Evolutionary conservation across 2,888 invertebrate species (phyloP).

Genomic region (Eulithis prunata): DNA sequence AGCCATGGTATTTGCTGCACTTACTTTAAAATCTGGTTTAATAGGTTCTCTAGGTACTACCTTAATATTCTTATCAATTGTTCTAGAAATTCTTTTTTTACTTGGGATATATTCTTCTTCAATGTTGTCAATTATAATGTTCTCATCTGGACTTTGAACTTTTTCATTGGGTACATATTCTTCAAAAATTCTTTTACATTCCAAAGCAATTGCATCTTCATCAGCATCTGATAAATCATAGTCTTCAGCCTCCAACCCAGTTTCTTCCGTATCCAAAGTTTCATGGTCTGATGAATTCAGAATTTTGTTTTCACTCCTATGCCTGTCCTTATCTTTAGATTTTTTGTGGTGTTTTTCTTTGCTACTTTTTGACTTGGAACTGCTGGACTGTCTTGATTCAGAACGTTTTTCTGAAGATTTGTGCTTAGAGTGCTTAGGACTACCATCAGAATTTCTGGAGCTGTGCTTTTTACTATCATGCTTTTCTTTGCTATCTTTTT

Average conservation of each 20-base stretch:
- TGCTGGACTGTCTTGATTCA: constrained; percentile 54
- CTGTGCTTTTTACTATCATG: constrained; percentile 55
- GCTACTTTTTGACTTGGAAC: constrained; percentile 51
- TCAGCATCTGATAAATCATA: constrained; percentile 83
- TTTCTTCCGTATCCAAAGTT: constrained; percentile 45
- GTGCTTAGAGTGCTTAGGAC: constrained; percentile 48
- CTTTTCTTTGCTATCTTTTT: constrained; percentile 60
- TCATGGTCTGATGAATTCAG: constrained; percentile 58
- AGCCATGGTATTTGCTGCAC: constrained; percentile 83
- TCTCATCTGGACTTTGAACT: constrained; percentile 55
- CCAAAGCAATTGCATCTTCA: constrained; percentile 89
- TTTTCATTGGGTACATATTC: constrained; percentile 86
- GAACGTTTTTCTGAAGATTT: constrained; percentile 51
- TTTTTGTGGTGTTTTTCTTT: constrained; percentile 52
- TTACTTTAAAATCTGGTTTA: constrained; percentile 81
- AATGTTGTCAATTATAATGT: constrained; percentile 49
- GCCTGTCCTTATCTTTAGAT: constrained; percentile 46
- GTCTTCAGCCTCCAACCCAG: constrained; percentile 53
- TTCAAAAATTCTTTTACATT: constrained; percentile 94
- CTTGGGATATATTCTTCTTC: constrained; percentile 74
- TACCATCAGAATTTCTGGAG: constrained; percentile 34
- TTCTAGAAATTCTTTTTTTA: constrained; percentile 90
- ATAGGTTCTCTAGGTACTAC: constrained; percentile 64
- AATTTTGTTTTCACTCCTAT: constrained; percentile 25
- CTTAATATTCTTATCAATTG: constrained; percentile 79